Evolutionary conservation across 2,113 vertebrate species (phyloP).

Genomic region (Paramormyrops kingsleyae): DNA sequence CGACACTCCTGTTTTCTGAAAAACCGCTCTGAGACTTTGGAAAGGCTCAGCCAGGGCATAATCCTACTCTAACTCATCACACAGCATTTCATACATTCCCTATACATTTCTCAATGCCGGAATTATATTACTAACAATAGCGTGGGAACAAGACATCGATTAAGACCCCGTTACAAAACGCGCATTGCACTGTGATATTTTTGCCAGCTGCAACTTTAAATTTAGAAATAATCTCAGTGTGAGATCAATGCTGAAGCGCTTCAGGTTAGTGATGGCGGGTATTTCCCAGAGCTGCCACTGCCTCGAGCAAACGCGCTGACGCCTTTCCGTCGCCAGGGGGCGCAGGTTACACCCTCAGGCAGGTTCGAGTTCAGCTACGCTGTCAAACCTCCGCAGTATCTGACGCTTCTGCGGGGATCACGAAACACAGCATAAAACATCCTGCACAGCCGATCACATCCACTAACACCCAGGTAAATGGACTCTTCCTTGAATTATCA

Average conservation of each 20-base stretch:
- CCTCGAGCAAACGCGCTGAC: neutral
- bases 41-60: neutral
- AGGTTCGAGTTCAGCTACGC: conserved; percentile 4
- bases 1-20: neutral
- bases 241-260: neutral
- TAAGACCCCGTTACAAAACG: neutral
- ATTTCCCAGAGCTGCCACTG: neutral
- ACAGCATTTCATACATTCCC: conserved; percentile 36
- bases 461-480: neutral
- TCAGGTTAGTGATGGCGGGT: neutral
- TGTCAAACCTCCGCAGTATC: conserved; percentile 52
- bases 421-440: neutral
- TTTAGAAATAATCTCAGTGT: neutral
- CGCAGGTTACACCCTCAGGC: conserved; percentile 33
- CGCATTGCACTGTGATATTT: neutral
- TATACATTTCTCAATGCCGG: neutral
- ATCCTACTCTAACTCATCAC: conserved; percentile 1
- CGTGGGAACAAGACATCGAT: neutral
- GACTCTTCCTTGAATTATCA: neutral
- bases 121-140: neutral
- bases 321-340: conserved; percentile 34
- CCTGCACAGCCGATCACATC: neutral
- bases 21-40: neutral
- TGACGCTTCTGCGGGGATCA: conserved; percentile 18
- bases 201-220: neutral